Evolutionary conservation across 2,888 invertebrate genomes (phyloP).

Genomic region (Pollenia angustigena): DNA sequence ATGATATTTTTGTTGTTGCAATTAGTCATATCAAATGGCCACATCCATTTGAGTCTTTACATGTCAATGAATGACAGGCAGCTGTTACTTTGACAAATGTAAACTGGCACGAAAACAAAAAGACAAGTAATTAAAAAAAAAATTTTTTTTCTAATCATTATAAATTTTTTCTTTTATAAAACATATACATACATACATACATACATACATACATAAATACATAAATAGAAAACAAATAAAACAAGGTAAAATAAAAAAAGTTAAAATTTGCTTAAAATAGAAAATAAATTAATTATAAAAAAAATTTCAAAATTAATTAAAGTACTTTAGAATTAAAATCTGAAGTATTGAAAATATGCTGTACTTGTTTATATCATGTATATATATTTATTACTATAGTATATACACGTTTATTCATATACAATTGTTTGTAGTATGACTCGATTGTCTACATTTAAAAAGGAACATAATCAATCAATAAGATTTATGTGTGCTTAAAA

Average conservation of each 20-base stretch:
- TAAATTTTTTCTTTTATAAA: not conserved
- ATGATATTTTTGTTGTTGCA: conserved; percentile 1
- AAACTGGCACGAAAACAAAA: not conserved
- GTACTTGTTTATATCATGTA: not conserved
- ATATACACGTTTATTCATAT: not conserved
- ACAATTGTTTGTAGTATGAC: not conserved
- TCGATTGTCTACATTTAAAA: conserved; percentile 56
- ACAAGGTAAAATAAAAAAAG: too few species aligned
- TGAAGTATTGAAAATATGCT: too few species aligned
- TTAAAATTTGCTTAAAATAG: too few species aligned
- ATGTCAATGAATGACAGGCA: conserved; percentile 42
- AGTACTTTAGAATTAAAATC: too few species aligned
- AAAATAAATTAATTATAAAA: too few species aligned
- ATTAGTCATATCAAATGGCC: conserved; percentile 39
- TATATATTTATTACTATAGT: not conserved
- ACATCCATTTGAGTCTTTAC: conserved; percentile 28
- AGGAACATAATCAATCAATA: conserved; percentile 82
- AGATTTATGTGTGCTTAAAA: conserved; percentile 82
- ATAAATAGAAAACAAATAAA: too few species aligned
- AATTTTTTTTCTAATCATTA: not conserved
- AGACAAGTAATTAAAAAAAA: conserved; percentile 18
- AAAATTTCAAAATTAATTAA: too few species aligned
- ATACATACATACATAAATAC: not conserved
- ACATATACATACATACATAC: not conserved
- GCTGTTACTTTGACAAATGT: conserved; percentile 47